Evolutionary conservation across 2,888 invertebrate genomes (phyloP), one percentile per base, ranked within the genome.

Genomic region (Rapana venosa): DNA sequence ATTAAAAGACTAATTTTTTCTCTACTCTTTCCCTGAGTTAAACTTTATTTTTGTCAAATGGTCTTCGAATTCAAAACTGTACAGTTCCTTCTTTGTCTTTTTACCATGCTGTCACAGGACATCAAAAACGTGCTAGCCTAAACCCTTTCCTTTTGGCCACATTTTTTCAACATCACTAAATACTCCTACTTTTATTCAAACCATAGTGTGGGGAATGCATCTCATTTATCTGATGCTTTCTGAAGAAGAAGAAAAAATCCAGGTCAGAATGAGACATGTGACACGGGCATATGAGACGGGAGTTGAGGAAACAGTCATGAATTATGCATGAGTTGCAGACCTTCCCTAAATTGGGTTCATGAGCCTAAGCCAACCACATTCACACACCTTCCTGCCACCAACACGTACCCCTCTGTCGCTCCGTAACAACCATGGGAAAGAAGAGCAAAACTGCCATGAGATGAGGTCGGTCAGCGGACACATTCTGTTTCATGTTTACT

Each of bases 281-380:
- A 47, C 47, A 47, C 47, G 47, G 47, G 47, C 47, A 47, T 47
- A 47, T 47, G 47, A 47, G 47, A 47, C 47, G 8, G 8, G 47
- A 47, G 47, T 47, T 47, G 47, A 47, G 47, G 47, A 47, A 47
- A 8, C 47, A 47, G 47, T 47, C 58, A 87, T 77, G 35, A 32
- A 79, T 36, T 56, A 35, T 79, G 88, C 47, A 30, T 56, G 88
- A 79, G 35, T 36, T 36, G 30, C n/a, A 88, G 79, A 79, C 74
- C 74, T 13, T 74, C n/a, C n/a, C 74, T n/a, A 74, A 74, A 74
- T 74, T 74, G 74, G 74, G 74, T 74, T 74, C 74, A 74, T n/a
- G n/a, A 4, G 0, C 74, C 74, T n/a, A 47, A 47, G 47, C 74
- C 74, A 26, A 8, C 74, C 6, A 70, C 70, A 47, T 47, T 47